A percentile compares a stretch with the other conserved stretches of the same genome.
Evolutionary conservation across 2,113 vertebrate genomes (phyloP).

Genomic region (Connochaetes taurinus): DNA sequence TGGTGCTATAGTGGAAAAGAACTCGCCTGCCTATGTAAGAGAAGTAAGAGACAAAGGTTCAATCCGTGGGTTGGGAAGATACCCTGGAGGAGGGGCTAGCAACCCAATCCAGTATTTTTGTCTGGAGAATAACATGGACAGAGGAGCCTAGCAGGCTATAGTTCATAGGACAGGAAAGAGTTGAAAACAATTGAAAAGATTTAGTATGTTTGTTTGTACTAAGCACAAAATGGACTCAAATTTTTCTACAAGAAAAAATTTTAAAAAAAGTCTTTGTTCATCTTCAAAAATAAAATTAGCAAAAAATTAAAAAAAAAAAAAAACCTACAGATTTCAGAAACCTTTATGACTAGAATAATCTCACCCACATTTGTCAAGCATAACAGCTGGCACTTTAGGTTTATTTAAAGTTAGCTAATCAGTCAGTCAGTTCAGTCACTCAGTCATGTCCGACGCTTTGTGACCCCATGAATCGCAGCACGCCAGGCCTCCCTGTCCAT

Average conservation of each 20-base stretch:
- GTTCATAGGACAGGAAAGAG: background rate
- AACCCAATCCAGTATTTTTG: background rate
- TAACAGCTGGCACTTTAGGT: background rate
- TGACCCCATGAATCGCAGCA: no score
- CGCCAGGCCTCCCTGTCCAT: no score
- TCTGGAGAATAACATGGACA: background rate
- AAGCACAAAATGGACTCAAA: background rate
- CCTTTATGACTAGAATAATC: background rate
- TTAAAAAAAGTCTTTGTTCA: background rate
- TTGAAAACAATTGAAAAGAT: background rate
- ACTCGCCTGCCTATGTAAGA: fast-evolving
- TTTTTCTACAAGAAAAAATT: background rate
- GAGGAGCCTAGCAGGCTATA: background rate
- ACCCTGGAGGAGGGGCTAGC: background rate
- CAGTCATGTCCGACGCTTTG: no score
- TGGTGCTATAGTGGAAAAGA: background rate
- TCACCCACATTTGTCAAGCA: background rate
- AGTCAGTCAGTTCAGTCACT: no score
- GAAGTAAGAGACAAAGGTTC: background rate
- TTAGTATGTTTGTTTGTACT: background rate
- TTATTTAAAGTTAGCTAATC: background rate
- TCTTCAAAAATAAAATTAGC: background rate
- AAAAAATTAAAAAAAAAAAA: no score
- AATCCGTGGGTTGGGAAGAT: background rate
- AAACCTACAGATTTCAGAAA: background rate